Conservation (phyloP, 1,140 invertebrate genomes). For the Berghia stephanieae region DNA sequence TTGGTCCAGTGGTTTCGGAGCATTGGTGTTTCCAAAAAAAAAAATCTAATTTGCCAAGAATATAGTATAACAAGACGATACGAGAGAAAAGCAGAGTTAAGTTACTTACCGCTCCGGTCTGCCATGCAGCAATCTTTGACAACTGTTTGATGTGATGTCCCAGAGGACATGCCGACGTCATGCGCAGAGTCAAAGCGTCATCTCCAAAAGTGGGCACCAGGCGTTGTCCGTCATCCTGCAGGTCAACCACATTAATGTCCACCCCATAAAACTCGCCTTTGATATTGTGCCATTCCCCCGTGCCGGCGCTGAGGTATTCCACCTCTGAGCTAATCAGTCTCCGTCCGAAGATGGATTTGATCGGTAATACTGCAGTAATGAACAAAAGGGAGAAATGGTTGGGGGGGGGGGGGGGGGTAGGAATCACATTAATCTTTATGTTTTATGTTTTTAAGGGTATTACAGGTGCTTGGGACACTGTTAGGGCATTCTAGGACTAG, state of each 20-base stretch:
- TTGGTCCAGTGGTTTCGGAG: no score
- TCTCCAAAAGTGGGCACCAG: constrained; percentile 45
- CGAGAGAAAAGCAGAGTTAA: neutral
- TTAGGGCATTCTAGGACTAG: no score
- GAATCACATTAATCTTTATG: no score
- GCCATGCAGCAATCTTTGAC: constrained; percentile 36
- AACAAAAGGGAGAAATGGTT: constrained; percentile 8
- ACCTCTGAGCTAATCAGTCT: constrained; percentile 40
- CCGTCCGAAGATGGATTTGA: constrained; percentile 35
- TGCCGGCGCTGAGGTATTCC: constrained; percentile 40
- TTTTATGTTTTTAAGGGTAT: no score
- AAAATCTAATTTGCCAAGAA: no score
- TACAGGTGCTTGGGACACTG: no score
- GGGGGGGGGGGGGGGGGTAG: no score
- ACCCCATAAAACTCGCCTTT: constrained; percentile 41
- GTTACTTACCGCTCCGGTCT: constrained; percentile 42
- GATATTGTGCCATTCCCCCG: constrained; percentile 32
- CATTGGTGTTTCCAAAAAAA: no score
- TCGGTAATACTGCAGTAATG: constrained; percentile 41
- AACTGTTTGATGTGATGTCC: constrained; percentile 45
- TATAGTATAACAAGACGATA: no score
- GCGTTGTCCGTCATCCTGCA: constrained; percentile 30
- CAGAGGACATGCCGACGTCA: constrained; percentile 43
- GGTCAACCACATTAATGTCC: constrained; percentile 43
- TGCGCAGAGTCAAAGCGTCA: constrained; percentile 37